Percentiles rank a stretch among this genome's conserved stretches.
Conservation (phyloP, 2,888 invertebrate genomes). For the Crepidodera aurea region DNA sequence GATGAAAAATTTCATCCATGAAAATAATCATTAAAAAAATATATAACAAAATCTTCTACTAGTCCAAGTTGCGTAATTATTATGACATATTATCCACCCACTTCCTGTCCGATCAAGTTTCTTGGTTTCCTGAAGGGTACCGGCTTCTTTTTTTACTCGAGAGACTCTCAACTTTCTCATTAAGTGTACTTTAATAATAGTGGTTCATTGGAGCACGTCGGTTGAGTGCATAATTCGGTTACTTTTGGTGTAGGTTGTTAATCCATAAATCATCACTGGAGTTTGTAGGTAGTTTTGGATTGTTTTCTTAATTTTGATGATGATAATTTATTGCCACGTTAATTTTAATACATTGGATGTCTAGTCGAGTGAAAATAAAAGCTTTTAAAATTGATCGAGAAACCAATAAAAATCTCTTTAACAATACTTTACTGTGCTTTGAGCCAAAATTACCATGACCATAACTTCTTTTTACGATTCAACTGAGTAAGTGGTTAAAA, state of each 20-base stretch:
- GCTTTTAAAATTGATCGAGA: too few relatives aligned
- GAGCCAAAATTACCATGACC: too few relatives aligned
- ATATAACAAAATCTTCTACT: too few relatives aligned
- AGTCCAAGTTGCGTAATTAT: slow-evolving; percentile 1
- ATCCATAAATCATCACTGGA: neutral
- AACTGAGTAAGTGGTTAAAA: too few relatives aligned
- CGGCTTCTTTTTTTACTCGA: neutral
- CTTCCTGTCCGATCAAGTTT: slow-evolving; percentile 1
- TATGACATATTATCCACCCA: slow-evolving; percentile 8
- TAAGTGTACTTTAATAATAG: slow-evolving; percentile 6
- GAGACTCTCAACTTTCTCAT: slow-evolving; percentile 1
- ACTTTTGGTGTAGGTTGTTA: neutral
- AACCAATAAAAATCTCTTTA: too few relatives aligned
- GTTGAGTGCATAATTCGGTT: slow-evolving; percentile 1
- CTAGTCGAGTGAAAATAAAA: too few relatives aligned
- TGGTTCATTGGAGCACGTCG: neutral
- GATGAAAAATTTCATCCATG: too few relatives aligned
- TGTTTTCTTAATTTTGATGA: neutral
- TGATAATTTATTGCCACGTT: neutral
- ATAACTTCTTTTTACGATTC: too few relatives aligned
- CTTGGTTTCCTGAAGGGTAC: neutral
- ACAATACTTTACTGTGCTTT: too few relatives aligned
- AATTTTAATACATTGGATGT: too few relatives aligned
- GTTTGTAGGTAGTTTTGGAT: neutral
- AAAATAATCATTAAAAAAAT: neutral